Conservation (phyloP, 2,797 vertebrate genomes). For the Neoniphon sammara region DNA sequence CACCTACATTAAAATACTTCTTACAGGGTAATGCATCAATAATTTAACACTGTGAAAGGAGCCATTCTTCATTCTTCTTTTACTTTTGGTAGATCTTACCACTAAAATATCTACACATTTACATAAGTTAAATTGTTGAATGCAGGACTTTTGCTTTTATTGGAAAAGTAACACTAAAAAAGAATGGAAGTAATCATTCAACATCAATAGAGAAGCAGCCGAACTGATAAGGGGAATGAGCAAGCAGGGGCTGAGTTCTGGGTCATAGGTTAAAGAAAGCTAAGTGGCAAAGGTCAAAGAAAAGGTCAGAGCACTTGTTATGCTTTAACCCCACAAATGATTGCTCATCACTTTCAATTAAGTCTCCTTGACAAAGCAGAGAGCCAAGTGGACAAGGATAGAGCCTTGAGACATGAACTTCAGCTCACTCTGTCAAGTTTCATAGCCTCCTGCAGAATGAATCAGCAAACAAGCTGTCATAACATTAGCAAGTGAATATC, state of each 20-base stretch:
- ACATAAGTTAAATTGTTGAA: too few relatives aligned
- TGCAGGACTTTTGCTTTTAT: too few relatives aligned
- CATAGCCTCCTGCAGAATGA: conserved; percentile 63
- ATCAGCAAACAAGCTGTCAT: conserved; percentile 75
- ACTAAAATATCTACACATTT: too few relatives aligned
- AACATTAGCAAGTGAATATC: conserved; percentile 68
- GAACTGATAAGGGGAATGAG: conserved; percentile 35
- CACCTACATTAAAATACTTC: too few relatives aligned
- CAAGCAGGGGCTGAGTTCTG: conserved; percentile 30
- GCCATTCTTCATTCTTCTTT: too few relatives aligned
- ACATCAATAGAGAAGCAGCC: conserved; percentile 6
- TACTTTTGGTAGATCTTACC: too few relatives aligned
- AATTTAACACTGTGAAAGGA: too few relatives aligned
- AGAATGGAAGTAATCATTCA: conserved; percentile 2
- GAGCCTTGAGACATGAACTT: conserved; percentile 65
- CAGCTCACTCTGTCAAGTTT: conserved; percentile 68
- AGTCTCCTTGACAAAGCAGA: conserved; percentile 64
- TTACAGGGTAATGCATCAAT: too few relatives aligned
- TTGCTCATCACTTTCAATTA: conserved; percentile 75
- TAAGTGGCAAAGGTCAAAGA: conserved; percentile 54
- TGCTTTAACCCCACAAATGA: conserved; percentile 69
- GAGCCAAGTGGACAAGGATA: conserved; percentile 61
- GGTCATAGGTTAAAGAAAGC: conserved; percentile 68
- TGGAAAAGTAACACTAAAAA: too few relatives aligned
- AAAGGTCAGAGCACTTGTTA: conserved; percentile 64